Conservation (phyloP, 2,888 invertebrate species). For the Parelbella ahira region DNA sequence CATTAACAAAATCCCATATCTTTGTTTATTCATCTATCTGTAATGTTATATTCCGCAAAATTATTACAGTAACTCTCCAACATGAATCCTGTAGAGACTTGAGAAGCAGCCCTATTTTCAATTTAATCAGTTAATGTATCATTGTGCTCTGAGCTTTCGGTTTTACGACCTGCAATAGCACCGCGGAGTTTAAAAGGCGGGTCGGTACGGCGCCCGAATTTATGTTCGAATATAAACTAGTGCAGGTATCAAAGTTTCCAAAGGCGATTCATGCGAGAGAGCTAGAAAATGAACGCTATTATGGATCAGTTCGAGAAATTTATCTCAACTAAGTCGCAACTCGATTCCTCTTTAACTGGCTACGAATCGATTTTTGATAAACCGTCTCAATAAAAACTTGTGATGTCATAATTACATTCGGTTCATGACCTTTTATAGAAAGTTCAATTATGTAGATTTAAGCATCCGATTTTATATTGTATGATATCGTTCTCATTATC, state of each 20-base stretch:
- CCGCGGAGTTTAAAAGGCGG: slow-evolving; percentile 40
- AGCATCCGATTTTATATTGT: too few species aligned
- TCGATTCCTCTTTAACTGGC: slow-evolving; percentile 10
- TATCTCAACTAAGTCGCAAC: slow-evolving; percentile 15
- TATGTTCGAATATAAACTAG: slow-evolving; percentile 39
- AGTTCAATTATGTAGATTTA: too few species aligned
- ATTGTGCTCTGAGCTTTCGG: slow-evolving; percentile 45
- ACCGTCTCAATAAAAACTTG: not conserved
- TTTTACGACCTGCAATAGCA: slow-evolving; percentile 55
- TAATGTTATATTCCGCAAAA: too few species aligned
- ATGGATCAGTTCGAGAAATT: slow-evolving; percentile 19
- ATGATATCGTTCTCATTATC: too few species aligned
- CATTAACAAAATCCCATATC: slow-evolving; percentile 12
- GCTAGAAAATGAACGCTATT: slow-evolving; percentile 26
- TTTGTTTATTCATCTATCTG: not conserved
- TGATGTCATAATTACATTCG: too few species aligned
- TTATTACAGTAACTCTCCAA: too few species aligned
- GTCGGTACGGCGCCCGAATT: slow-evolving; percentile 35
- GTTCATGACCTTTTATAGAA: too few species aligned
- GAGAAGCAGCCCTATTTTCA: slow-evolving; percentile 46
- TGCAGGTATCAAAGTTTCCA: slow-evolving; percentile 29
- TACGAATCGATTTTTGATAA: slow-evolving; percentile 5
- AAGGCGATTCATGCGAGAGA: slow-evolving; percentile 18
- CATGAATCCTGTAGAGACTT: slow-evolving; percentile 2
- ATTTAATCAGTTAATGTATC: slow-evolving; percentile 72